phyloP scores from a whole-genome alignment of 2,113 vertebrate genomes.

The Prolemur simus region DNA sequence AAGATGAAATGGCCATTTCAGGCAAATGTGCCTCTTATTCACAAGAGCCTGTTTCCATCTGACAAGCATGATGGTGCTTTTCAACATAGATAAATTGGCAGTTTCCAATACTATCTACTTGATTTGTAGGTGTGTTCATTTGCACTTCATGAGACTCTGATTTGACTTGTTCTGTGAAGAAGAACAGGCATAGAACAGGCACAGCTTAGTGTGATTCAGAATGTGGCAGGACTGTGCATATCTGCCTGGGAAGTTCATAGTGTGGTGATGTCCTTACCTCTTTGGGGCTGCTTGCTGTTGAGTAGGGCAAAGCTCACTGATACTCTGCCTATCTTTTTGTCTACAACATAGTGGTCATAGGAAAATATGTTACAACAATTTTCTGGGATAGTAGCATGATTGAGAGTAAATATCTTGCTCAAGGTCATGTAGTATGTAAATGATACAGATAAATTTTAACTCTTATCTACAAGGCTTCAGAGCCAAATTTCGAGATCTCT shows the following conservation, averaged over 20 bases:
- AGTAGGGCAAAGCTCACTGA: background rate
- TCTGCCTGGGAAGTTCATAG: background rate
- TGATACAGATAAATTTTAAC: background rate
- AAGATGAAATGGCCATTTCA: background rate
- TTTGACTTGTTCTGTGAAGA: background rate
- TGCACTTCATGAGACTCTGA: background rate
- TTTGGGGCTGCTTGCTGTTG: background rate
- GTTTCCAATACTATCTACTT: background rate
- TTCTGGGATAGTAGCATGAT: background rate
- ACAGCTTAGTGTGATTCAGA: background rate
- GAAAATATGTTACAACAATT: background rate
- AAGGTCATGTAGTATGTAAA: background rate
- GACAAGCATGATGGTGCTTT: background rate
- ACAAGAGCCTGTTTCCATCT: background rate
- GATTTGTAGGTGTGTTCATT: background rate
- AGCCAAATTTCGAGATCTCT: background rate
- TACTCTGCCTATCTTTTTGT: background rate
- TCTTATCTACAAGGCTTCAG: background rate
- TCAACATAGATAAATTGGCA: background rate
- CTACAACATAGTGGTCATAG: background rate
- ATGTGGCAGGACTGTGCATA: background rate
- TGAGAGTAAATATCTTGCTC: background rate
- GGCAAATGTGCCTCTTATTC: background rate
- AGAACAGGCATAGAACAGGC: background rate
- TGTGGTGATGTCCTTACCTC: background rate